Base-by-base conservation (phyloP, 2,888 invertebrate species). In the Noctua janthina region DNA sequence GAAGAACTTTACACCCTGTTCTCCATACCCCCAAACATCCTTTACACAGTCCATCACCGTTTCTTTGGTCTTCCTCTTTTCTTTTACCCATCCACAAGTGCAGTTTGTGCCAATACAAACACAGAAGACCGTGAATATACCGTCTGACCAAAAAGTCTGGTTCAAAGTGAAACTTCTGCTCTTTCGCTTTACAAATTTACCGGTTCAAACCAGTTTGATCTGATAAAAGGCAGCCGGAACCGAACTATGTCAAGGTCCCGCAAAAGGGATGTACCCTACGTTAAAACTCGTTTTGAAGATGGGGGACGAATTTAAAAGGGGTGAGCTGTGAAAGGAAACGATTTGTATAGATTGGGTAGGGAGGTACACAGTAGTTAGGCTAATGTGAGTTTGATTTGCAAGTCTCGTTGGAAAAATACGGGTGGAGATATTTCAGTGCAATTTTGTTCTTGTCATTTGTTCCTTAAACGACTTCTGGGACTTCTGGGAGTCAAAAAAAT, bases 221-320 rank as follows among this genome's bases (percentile, higher is more conserved):
- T 70, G 88, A 81, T 66, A 81, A 81, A 77, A 87, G 76, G 68
- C 85, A 74, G 75, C 72, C 79, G 56, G 70, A 56, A 84, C 20
- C 70, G 1, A 87, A 87, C n/a, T 87, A 49, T 84, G 85, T 87
- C 85, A 86, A 86, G 85, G 85, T 86, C 77, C n/a, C 64, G 39
- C 66, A 49, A 59, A 75, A 68, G 88, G 85, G 73, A 78, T 76
- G 35, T 78, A 62, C 85, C 85, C 88, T 81, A 70, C 70, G 70
- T 76, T 23, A 8, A 20, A 75, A 87, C 76, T 43, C 79, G 80
- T 78, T 87, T 23, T 17, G 2, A 35, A 83, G 76, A 77, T 73
- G 81, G 88, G 87, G 88, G 81, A 74, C 75, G 73, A n/a, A 54
- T 75, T 56, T 54, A 70, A 72, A 29, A 85, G 85, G 87, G 85